phyloP scores from a whole-genome alignment of 2,888 invertebrate genomes.

The Rapana venosa region DNA sequence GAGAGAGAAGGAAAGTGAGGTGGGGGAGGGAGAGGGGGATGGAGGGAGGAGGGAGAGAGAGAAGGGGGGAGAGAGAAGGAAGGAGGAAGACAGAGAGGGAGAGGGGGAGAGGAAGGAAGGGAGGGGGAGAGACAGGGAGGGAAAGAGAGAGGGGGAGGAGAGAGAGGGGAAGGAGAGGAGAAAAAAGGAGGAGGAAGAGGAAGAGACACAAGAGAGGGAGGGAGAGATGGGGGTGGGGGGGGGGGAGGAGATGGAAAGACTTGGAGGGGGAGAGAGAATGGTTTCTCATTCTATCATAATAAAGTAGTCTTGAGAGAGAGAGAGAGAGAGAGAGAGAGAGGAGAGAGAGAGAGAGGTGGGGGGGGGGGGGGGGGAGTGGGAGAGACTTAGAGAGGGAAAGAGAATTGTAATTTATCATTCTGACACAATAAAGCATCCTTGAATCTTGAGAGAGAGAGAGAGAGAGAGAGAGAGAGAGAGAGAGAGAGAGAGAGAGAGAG shows the following conservation, averaged over 20 bases:
- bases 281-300: too few relatives aligned
- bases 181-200: background rate
- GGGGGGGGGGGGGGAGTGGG: background rate
- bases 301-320: constrained; percentile 25
- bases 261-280: background rate
- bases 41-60: background rate
- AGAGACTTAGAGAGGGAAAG: background rate
- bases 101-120: background rate
- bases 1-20: background rate
- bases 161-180: background rate
- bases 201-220: background rate
- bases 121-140: background rate
- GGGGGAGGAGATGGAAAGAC: background rate
- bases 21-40: background rate
- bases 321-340: constrained; percentile 30
- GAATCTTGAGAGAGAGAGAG: background rate
- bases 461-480: background rate
- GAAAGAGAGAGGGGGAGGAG: constrained; percentile 2
- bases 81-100: background rate
- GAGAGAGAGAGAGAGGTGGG: background rate
- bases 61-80: background rate
- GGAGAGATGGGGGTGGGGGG: background rate
- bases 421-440: too few relatives aligned
- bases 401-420: background rate
- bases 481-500: background rate